phyloP scores from a whole-genome alignment of 2,888 invertebrate species.

The Heteromyza rotundicornis region DNA sequence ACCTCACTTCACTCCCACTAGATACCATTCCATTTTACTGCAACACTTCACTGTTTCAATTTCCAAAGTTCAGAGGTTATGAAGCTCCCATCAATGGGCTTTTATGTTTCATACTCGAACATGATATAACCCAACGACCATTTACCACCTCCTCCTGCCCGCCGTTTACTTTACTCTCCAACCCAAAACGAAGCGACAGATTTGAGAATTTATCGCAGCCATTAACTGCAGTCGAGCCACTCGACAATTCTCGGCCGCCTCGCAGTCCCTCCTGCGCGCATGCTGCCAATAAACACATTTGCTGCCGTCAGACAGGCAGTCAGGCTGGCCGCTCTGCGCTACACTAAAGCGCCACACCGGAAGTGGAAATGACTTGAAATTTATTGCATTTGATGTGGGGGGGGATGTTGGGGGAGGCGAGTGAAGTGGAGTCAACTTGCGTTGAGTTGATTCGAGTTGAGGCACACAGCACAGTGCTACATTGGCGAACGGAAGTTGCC shows the following conservation, averaged over 20 bases:
- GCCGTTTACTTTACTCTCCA: too few species aligned
- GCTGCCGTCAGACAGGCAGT: conserved; percentile 33
- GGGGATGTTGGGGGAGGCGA: neutral
- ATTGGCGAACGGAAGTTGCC: conserved; percentile 15
- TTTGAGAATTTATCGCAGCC: conserved; percentile 28
- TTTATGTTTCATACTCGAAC: neutral
- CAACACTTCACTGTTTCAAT: conserved; percentile 17
- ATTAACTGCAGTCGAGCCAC: conserved; percentile 27
- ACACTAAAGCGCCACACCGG: conserved; percentile 39
- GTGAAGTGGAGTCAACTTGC: conserved; percentile 12
- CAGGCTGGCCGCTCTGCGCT: neutral
- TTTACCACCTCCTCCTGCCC: too few species aligned
- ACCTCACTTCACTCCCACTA: neutral
- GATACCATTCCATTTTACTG: neutral
- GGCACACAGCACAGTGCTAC: conserved; percentile 8
- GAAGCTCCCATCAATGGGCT: neutral
- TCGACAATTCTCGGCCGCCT: neutral
- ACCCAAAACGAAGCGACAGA: conserved; percentile 23
- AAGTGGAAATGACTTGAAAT: conserved; percentile 53
- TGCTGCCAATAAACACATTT: conserved; percentile 1
- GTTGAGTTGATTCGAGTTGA: conserved; percentile 13
- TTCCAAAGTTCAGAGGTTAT: conserved; percentile 20
- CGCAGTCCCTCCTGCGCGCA: neutral
- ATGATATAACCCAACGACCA: neutral
- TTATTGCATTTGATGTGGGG: conserved; percentile 46